Evolutionary conservation across 2,888 invertebrate genomes (phyloP), one percentile per base, ranked within the genome.

Genomic region (Acronicta leporina): DNA sequence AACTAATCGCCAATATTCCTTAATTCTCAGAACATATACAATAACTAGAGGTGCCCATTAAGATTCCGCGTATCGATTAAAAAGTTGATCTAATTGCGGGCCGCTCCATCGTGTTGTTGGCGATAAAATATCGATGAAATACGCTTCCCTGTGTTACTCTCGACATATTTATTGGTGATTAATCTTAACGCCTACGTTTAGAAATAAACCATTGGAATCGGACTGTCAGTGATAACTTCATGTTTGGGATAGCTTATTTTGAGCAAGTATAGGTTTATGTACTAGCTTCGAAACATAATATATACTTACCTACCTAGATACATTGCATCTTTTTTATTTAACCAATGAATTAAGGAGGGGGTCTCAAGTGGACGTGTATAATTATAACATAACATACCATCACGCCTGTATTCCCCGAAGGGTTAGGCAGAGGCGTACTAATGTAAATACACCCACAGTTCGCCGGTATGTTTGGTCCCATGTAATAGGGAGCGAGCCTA

Each of bases 121-220:
- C 76, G 73, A 83, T 86, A 73, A 80, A 80, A 76, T 82, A 81
- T 85, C 79, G 82, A 84, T 81, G 75, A 80, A 82, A 75, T 77
- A 82, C 77, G 75, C 71, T 82, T 79, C 79, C 77, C 73, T 75
- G 68, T 79, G 74, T 68, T 68, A 62, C 65, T 59, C 58, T 73
- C 58, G 83, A 83, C 81, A 76, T 82, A 78, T 88, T 89, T 87
- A 87, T 88, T 79, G 73, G 58, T 76, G 69, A 80, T 82, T 81
- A 79, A 80, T 81, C 81, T 73, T 72, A 51, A 63, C 75, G 70
- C 77, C 78, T 70, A 79, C 72, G 56, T 63, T 61, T 68, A 52
- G 59, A 73, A 66, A 69, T 76, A 71, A 77, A 77, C 62, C 56
- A 73, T 68, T 46, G 16, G 51, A 62, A 60, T 64, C 50, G 56